Conservation (phyloP, 2,797 vertebrate genomes). For the Mus spretus region DNA sequence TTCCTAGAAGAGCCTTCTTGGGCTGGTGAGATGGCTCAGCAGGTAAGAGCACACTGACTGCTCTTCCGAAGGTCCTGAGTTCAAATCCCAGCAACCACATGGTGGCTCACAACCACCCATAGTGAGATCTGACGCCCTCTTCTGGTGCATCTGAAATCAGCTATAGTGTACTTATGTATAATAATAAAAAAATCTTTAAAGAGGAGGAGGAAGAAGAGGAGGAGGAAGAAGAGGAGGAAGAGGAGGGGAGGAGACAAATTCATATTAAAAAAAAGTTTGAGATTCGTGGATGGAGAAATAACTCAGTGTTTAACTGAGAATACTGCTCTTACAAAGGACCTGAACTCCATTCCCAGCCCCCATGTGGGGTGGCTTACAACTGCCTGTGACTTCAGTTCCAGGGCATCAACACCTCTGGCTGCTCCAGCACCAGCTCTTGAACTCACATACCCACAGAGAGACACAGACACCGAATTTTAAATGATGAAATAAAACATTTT, state of each 20-base stretch:
- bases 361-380: neutral
- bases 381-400: neutral
- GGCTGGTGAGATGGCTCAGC: no score
- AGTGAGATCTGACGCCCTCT: no score
- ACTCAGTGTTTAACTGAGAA: neutral
- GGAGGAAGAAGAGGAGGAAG: no score
- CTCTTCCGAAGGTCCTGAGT: no score
- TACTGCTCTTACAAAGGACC: neutral
- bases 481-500: neutral
- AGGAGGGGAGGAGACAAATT: neutral
- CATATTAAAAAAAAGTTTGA: neutral
- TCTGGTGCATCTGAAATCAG: no score
- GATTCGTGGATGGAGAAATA: neutral
- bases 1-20: conserved; percentile 28
- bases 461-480: neutral
- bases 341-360: neutral
- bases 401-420: neutral
- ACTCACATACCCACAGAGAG: neutral
- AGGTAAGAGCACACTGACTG: no score
- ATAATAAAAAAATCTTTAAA: no score
- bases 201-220: no score
- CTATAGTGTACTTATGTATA: no score
- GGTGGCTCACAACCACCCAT: no score
- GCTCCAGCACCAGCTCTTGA: no score
- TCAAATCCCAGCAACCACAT: no score